Evolutionary conservation across 2,113 vertebrate species (phyloP).

Genomic region (Chaenocephalus aceratus): DNA sequence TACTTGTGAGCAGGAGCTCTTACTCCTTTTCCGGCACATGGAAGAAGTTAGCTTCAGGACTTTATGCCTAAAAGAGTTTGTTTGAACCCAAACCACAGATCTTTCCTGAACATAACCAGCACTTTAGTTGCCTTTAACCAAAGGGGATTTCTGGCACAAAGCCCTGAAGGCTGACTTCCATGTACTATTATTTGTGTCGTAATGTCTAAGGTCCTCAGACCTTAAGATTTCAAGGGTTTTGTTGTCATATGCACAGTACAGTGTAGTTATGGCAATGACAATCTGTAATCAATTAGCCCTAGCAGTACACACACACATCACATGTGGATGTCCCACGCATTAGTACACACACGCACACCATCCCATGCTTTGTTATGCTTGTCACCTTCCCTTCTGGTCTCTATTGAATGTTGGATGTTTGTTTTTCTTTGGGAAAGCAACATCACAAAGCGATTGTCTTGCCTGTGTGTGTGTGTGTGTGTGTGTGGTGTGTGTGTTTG

Average conservation of each 20-base stretch:
- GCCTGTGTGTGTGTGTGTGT: conserved; percentile 46
- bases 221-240: too few species aligned
- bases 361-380: conserved; percentile 66
- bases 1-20: conserved; percentile 3
- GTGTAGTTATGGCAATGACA: too few species aligned
- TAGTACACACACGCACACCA: conserved; percentile 41
- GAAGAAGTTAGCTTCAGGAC: too few species aligned
- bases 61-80: too few species aligned
- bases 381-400: conserved; percentile 75
- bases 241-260: too few species aligned
- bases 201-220: conserved; percentile 30
- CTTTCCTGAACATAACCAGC: too few species aligned
- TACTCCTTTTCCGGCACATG: too few species aligned
- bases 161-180: too few species aligned
- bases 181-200: neutral
- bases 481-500: conserved; percentile 34
- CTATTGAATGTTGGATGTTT: conserved; percentile 60
- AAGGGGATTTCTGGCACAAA: too few species aligned
- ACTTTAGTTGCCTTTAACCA: too few species aligned
- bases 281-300: conserved; percentile 67
- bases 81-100: too few species aligned
- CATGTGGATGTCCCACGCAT: conserved; percentile 35
- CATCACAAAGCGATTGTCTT: conserved; percentile 37
- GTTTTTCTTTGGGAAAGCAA: conserved; percentile 49
- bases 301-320: conserved; percentile 33